Base-by-base conservation (phyloP, 2,797 vertebrate genomes). In the Chloroceryle inda region DNA sequence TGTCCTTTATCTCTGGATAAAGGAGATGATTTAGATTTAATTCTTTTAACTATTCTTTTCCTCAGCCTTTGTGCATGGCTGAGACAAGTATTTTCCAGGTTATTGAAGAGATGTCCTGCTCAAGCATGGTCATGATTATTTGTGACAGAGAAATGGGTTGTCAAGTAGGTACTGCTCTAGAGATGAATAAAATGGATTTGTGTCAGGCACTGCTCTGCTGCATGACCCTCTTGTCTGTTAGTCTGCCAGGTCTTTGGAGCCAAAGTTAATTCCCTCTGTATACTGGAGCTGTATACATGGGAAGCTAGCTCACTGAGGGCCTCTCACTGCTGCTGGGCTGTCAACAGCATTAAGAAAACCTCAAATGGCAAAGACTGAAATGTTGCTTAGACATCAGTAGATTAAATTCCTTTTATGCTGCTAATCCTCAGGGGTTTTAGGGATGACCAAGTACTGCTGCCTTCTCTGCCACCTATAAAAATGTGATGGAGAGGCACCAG, bases 381-480 rank as follows among this genome's bases (percentile, higher is more conserved):
- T 42, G 33, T 40, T 82, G 50, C 38, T 89, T 69, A 78, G 76
- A 86, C 1, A 0, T 47, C 1, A 3, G 45, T 45, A 91, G 81
- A 66, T 86, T 84, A 92, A 92, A 90, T 72, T 84, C 73, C 58
- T 92, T 5, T 88, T 75, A 64, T 0, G 2, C 22, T 81, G 69
- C 22, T 93, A 92, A 97, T 88, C 88, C 82, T 85, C 6, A 7
- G 13, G n/a, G 45, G 5, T 50, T 92, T 85, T 77, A 90, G 73
- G 53, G 11, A 64, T 33, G 19, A 6, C 35, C 50, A 81, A 76
- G 17, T 78, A 35, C 61, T 68, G 7, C 45, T 75, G 38, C 59
- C 31, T 82, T 73, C 45, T 73, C 78, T 87, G 55, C 21, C 62
- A 66, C 62, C 22, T 58, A 38, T 45, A 78, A 86, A 94, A 92